A percentile compares a stretch with the other conserved stretches of the same genome.
phyloP scores from a whole-genome alignment of 2,113 vertebrate genomes.

The Syngnathus scovelli region DNA sequence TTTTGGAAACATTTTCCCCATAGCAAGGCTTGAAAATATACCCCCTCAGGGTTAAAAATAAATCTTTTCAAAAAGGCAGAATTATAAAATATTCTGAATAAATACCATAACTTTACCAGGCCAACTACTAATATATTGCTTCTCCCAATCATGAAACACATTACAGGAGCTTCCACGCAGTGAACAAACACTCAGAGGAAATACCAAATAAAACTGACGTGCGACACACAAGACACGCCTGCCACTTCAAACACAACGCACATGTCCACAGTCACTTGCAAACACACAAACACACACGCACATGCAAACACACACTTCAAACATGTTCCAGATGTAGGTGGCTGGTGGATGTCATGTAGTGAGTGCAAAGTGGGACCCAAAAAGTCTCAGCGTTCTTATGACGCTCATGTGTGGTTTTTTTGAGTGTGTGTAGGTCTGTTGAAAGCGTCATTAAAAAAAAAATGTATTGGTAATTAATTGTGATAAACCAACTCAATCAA shows the following conservation, averaged over 20 bases:
- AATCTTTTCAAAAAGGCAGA: not conserved
- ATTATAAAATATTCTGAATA: not conserved
- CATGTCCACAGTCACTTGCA: conserved; percentile 8
- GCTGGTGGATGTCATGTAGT: conserved; percentile 19
- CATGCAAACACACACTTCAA: conserved; percentile 24
- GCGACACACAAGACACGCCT: conserved; percentile 62
- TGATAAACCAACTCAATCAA: not conserved
- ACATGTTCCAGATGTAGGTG: conserved; percentile 54
- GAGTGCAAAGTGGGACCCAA: conserved; percentile 19
- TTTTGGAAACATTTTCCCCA: not conserved
- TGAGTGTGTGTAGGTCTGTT: too few relatives aligned
- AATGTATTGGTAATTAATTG: not conserved
- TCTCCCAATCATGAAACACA: not conserved
- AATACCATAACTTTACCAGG: not conserved
- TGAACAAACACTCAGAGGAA: conserved; percentile 40
- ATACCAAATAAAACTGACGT: conserved; percentile 61
- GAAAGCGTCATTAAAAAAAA: too few relatives aligned
- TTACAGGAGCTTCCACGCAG: not conserved
- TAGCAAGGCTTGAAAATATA: too few relatives aligned
- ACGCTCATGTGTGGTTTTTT: not conserved
- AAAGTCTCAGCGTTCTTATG: conserved; percentile 14
- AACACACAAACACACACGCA: conserved; percentile 1
- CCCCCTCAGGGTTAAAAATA: not conserved
- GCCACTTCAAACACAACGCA: conserved; percentile 65
- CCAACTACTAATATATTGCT: not conserved